Percentiles rank a stretch among this genome's conserved stretches.
Conservation (phyloP, 2,797 vertebrate species). For the Cottoperca gobio region DNA sequence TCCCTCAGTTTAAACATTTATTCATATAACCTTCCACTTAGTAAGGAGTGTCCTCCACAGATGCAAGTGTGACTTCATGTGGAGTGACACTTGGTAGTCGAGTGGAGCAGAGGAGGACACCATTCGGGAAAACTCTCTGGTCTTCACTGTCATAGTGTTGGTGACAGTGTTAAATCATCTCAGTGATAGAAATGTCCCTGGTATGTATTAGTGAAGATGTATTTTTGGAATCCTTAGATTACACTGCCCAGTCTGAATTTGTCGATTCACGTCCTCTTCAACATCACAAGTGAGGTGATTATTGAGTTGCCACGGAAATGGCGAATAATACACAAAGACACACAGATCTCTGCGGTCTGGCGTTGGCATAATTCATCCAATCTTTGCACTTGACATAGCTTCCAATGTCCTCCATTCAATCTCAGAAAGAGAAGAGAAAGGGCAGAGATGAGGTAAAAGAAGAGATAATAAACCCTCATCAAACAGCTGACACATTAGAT, state of each 20-base stretch:
- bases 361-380: constrained; percentile 21
- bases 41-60: constrained; percentile 16
- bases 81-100: constrained; percentile 10
- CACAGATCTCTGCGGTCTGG: constrained; percentile 11
- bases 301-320: constrained; percentile 37
- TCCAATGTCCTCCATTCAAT: constrained; percentile 1
- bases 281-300: constrained; percentile 18
- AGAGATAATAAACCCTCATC: constrained; percentile 25
- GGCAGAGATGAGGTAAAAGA: background rate
- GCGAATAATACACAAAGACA: background rate
- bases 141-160: constrained; percentile 2
- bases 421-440: constrained; percentile 2
- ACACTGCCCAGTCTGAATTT: constrained; percentile 1
- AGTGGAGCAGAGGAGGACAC: background rate
- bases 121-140: background rate
- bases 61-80: constrained; percentile 2
- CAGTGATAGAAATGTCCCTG: background rate
- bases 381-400: constrained; percentile 8
- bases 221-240: background rate
- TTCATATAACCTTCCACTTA: constrained; percentile 1
- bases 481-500: constrained; percentile 25
- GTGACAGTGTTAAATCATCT: background rate
- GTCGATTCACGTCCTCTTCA: constrained; percentile 1
- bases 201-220: background rate
- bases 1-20: constrained; percentile 10